Evolutionary conservation across 2,113 vertebrate genomes (phyloP), one percentile per base, ranked within the genome.

Genomic region (Lepus europaeus): DNA sequence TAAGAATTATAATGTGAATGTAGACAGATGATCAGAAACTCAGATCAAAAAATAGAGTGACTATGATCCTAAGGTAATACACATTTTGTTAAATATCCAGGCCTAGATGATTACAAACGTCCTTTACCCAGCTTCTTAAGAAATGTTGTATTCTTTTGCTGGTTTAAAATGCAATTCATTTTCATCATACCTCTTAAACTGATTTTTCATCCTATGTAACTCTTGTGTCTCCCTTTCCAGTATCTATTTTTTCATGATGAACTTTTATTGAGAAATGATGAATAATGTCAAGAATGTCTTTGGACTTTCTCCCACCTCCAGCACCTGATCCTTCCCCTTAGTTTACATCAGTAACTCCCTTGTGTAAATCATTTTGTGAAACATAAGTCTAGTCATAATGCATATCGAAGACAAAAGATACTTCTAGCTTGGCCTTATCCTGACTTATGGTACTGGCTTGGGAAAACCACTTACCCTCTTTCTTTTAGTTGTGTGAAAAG

Each of bases 401-500:
- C 14, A 20, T 49, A 53, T 51, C 29, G 39, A n/a, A 63, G 61
- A 17, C 6, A 72, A 61, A 3, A n/a, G 27, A 87, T n/a, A 9
- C 19, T 69, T 83, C 25, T 73, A 20, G 29, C 1, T 68, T 70
- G 22, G 12, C 23, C 10, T 91, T 27, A n/a, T 7, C 1, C 20
- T 87, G 74, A 92, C 36, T 92, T 96, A 66, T 1, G 1, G 1
- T 31, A 8, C 4, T 2, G 2, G 17, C 45, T 76, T 70, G 17
- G 11, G 9, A 77, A 96, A 95, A 90, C 0, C 81, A 82, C 86
- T 93, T 84, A 84, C 8, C 8, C 20, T 72, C 25, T 83, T 83
- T 61, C 53, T 93, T 92, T 95, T 20, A 70, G 29, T 36, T 83
- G 25, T 95, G 49, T 82, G 53, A 89, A 96, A 95, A 85, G 6